phyloP scores from a whole-genome alignment of 2,113 vertebrate species.

The Pampusana beccarii region DNA sequence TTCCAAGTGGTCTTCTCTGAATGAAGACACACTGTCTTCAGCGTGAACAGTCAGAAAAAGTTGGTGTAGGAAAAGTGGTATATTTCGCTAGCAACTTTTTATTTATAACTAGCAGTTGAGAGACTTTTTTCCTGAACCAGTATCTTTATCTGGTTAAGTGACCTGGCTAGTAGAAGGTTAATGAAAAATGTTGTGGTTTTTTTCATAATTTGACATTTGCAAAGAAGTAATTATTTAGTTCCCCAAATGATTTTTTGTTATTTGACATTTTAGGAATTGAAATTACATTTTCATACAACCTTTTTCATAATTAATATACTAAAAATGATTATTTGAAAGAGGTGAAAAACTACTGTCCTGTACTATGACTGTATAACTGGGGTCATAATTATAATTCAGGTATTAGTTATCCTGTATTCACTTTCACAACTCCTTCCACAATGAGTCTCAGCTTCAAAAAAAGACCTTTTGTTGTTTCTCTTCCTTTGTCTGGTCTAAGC shows the following conservation, averaged over 20 bases:
- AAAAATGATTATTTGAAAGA: background rate
- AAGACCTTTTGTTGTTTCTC: background rate
- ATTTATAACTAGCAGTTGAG: background rate
- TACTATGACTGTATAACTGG: background rate
- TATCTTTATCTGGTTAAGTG: background rate
- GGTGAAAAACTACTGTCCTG: background rate
- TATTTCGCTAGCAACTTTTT: background rate
- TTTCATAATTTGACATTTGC: slow-evolving; percentile 29
- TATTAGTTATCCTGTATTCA: background rate
- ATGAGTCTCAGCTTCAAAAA: background rate
- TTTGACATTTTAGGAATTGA: slow-evolving; percentile 11
- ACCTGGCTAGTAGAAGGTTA: background rate
- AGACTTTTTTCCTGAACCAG: background rate
- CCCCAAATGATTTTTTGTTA: background rate
- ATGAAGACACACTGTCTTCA: background rate
- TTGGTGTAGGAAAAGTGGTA: background rate
- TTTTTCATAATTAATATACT: background rate
- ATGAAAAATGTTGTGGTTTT: background rate
- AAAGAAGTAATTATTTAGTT: background rate
- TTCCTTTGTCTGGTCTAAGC: background rate
- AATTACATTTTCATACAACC: background rate
- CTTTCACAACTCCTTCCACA: background rate
- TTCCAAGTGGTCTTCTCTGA: background rate
- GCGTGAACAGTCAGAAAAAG: background rate
- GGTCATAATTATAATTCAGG: background rate